phyloP scores from a whole-genome alignment of 2,888 invertebrate species.

The Campoletis raptor region DNA sequence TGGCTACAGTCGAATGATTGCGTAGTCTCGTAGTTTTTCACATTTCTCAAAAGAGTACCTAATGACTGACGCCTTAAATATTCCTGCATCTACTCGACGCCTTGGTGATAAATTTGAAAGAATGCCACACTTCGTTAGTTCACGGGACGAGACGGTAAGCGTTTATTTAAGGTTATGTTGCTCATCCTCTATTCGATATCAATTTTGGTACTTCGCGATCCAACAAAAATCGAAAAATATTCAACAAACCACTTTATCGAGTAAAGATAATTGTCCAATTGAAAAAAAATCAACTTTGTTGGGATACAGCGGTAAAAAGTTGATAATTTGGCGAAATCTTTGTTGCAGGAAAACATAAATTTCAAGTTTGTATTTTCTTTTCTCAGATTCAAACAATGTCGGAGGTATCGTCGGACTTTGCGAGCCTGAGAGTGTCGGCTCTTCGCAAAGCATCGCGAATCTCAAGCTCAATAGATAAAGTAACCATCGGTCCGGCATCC shows the following conservation, averaged over 20 bases:
- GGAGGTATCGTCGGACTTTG: conserved; percentile 83
- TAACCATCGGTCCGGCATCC: conserved; percentile 86
- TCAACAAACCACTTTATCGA: no score
- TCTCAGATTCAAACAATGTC: conserved; percentile 71
- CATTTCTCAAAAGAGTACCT: not conserved
- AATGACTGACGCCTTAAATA: not conserved
- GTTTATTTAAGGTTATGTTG: conserved; percentile 26
- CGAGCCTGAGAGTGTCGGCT: conserved; percentile 87
- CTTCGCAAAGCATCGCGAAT: conserved; percentile 87
- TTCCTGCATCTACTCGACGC: not conserved
- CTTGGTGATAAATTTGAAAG: conserved; percentile 24
- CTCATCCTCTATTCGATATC: conserved; percentile 7
- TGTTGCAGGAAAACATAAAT: conserved; percentile 32
- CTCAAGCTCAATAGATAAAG: conserved; percentile 86
- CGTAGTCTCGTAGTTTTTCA: not conserved
- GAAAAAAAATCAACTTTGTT: not conserved
- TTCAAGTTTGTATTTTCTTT: conserved; percentile 25
- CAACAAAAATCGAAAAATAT: not conserved
- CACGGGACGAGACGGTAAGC: conserved; percentile 71
- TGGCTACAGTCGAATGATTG: not conserved
- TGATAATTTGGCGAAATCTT: conserved; percentile 4
- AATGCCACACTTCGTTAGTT: conserved; percentile 73
- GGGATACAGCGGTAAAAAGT: no score
- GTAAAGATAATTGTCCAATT: not conserved
- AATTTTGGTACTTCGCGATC: not conserved